A percentile compares a stretch with the other conserved stretches of the same genome.
Conservation (phyloP, 2,797 vertebrate species). For the Lophotriccus pileatus region DNA sequence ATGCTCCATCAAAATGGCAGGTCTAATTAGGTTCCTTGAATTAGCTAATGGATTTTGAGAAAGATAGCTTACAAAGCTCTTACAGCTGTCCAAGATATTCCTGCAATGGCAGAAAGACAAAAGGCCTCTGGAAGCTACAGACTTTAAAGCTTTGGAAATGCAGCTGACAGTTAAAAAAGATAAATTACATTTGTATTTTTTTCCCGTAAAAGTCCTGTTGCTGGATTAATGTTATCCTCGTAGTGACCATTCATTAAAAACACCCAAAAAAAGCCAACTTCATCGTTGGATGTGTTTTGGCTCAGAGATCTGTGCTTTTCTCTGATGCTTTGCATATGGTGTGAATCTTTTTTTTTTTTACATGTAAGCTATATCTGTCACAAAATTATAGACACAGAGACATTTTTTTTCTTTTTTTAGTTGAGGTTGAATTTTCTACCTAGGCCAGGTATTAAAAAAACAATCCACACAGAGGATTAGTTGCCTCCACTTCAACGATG, state of each 20-base stretch:
- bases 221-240: conserved; percentile 74
- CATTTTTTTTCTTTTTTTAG: not conserved
- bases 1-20: conserved; percentile 94
- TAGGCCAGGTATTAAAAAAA: not conserved
- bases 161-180: conserved; percentile 80
- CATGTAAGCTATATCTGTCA: not conserved
- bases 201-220: conserved; percentile 73
- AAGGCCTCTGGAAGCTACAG: conserved; percentile 78
- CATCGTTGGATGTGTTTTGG: conserved; percentile 66
- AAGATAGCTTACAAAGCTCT: conserved; percentile 83
- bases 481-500: not conserved
- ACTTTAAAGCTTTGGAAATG: conserved; percentile 76
- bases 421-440: not conserved
- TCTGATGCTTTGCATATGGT: conserved; percentile 47
- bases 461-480: not conserved
- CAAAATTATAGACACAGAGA: not conserved
- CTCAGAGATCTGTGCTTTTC: conserved; percentile 55
- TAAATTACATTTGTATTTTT: conserved; percentile 75
- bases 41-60: conserved; percentile 93
- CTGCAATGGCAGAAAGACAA: conserved; percentile 80
- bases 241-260: conserved; percentile 74
- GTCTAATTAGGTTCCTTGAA: conserved; percentile 94
- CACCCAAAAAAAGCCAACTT: not conserved
- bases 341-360: conserved; percentile 28
- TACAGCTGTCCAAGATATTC: conserved; percentile 81